Conservation (phyloP, 2,797 vertebrate species). For the Amazonetta brasiliensis region DNA sequence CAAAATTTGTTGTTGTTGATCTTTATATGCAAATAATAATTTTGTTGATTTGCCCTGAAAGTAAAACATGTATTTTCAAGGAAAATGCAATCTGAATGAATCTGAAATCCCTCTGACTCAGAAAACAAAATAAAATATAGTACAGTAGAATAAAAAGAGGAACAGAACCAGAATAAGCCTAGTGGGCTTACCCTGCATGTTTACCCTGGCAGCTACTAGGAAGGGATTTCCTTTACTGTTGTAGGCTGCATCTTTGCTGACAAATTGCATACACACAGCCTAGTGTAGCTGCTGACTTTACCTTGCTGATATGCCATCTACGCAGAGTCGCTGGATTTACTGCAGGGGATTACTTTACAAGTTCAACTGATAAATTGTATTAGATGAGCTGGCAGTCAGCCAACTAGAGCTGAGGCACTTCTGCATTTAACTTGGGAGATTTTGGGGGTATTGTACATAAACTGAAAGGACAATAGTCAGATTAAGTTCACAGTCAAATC, state of each 20-base stretch:
- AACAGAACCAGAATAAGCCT: neutral
- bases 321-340: neutral
- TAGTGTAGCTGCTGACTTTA: neutral
- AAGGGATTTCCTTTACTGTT: neutral
- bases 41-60: neutral
- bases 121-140: neutral
- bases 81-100: neutral
- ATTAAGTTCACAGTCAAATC: neutral
- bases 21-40: neutral
- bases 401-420: neutral
- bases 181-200: neutral
- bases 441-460: neutral
- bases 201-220: neutral
- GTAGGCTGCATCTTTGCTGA: neutral
- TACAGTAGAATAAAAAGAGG: neutral
- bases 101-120: neutral
- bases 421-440: neutral
- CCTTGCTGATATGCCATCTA: neutral
- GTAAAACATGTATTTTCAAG: neutral
- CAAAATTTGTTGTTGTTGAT: fast-evolving
- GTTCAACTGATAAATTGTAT: neutral
- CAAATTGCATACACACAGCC: neutral
- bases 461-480: neutral
- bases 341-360: neutral
- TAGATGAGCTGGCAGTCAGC: neutral